A percentile compares a stretch with the other conserved stretches of the same genome.
Evolutionary conservation across 2,888 invertebrate species (phyloP).

Genomic region (Microdon myrmicae): DNA sequence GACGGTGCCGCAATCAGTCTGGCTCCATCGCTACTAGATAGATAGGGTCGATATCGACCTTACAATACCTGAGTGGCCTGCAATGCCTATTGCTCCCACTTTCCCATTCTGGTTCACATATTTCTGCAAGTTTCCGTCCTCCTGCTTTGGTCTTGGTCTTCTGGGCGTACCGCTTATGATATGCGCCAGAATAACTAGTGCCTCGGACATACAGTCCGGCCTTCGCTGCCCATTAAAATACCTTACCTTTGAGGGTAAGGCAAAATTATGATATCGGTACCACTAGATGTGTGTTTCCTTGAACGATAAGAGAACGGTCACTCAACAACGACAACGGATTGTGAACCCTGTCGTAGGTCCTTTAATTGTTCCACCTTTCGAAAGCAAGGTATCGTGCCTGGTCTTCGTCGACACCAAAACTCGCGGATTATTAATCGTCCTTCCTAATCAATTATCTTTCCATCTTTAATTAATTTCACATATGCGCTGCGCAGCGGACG

Average conservation of each 20-base stretch:
- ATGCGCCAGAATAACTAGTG: conserved; percentile 59
- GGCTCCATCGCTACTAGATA: conserved; percentile 45
- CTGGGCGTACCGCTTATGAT: conserved; percentile 57
- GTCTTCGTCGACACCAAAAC: conserved; percentile 49
- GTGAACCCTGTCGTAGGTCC: conserved; percentile 2
- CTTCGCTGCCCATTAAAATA: conserved; percentile 32
- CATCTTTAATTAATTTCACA: conserved; percentile 68
- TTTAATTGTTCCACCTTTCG: conserved; percentile 36
- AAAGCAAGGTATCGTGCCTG: neutral
- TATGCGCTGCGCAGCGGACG: conserved; percentile 46
- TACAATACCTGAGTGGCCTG: conserved; percentile 22
- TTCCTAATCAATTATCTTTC: conserved; percentile 67
- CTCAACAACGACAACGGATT: neutral
- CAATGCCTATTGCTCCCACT: conserved; percentile 4
- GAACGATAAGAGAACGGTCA: conserved; percentile 36
- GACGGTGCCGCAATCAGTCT: conserved; percentile 29
- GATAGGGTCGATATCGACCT: conserved; percentile 41
- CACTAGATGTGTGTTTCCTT: conserved; percentile 52
- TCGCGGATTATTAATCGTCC: conserved; percentile 65
- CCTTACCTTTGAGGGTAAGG: conserved; percentile 6
- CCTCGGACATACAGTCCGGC: too few relatives aligned
- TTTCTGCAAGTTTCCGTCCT: conserved; percentile 13
- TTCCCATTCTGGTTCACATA: conserved; percentile 18
- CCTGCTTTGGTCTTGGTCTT: conserved; percentile 16
- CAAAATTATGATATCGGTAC: conserved; percentile 46